These are phyloP conservation scores for Petrocephalus zakoni DNA, from an alignment of 2,113 vertebrate species.

Conservation along the genomic window DNA sequence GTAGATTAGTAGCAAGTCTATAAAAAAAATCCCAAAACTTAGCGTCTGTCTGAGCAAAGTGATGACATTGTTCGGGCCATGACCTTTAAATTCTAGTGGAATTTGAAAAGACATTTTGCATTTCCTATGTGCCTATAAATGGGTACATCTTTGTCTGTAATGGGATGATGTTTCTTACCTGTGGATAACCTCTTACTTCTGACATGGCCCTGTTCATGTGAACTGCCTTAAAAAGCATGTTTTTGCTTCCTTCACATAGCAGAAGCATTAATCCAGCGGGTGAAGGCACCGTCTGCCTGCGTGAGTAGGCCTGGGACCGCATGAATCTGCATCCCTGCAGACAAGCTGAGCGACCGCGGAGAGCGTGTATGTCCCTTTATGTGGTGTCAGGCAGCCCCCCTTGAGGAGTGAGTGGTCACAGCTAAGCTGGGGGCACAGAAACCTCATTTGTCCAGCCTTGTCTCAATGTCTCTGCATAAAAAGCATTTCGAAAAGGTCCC, in stretches of 20 bases:
- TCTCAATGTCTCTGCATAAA: background rate
- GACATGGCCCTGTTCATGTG: conserved; percentile 19
- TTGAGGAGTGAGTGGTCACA: background rate
- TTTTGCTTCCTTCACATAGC: background rate
- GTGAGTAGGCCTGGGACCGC: conserved; percentile 55
- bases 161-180: conserved; percentile 59
- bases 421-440: background rate
- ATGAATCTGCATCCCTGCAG: background rate
- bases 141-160: background rate
- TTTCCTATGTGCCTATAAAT: background rate
- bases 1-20: background rate
- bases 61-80: background rate
- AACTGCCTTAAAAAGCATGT: background rate
- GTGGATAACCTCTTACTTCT: conserved; percentile 70
- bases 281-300: conserved; percentile 65
- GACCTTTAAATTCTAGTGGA: background rate
- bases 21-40: background rate
- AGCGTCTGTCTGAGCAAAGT: background rate
- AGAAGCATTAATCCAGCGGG: background rate
- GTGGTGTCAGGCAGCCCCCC: background rate
- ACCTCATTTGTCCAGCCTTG: background rate
- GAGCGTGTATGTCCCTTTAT: conserved; percentile 65
- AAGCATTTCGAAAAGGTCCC: background rate
- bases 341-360: background rate
- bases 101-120: background rate